phyloP scores from a whole-genome alignment of 2,888 invertebrate genomes.

The Aphidoletes aphidimyza region DNA sequence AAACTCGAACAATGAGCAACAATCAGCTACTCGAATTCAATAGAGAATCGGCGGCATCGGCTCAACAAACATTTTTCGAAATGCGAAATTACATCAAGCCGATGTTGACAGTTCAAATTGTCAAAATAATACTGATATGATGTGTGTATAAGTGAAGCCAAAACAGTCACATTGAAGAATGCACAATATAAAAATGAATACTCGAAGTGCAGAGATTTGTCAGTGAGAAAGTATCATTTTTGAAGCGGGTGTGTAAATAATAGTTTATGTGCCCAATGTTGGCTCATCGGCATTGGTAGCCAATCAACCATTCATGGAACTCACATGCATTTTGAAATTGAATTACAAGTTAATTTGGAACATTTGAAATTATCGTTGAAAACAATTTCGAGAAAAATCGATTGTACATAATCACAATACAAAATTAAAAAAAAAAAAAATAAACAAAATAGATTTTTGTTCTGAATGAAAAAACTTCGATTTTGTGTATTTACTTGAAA shows the following conservation, averaged over 20 bases:
- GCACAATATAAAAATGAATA: background rate
- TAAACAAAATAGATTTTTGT: too few relatives aligned
- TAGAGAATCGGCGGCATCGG: background rate
- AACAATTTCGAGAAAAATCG: too few relatives aligned
- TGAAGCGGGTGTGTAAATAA: background rate
- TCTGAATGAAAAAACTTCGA: background rate
- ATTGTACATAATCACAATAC: too few relatives aligned
- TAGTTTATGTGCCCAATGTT: background rate
- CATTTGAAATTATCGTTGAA: too few relatives aligned
- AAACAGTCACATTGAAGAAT: background rate
- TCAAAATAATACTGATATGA: background rate
- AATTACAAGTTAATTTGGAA: background rate
- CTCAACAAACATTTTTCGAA: background rate
- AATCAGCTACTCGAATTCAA: background rate
- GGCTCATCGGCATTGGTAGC: background rate
- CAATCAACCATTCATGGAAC: background rate
- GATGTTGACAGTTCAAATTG: background rate
- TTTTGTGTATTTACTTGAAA: background rate
- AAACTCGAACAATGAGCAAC: background rate
- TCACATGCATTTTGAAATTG: background rate
- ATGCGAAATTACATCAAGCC: background rate
- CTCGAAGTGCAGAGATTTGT: background rate
- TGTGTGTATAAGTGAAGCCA: conserved; percentile 1
- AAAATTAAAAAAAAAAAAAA: too few relatives aligned
- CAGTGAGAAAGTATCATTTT: background rate